Percentiles rank a stretch among this genome's conserved stretches.
These are phyloP conservation scores for Scaptodrosophila lebanonensis DNA, from an alignment of 1,140 invertebrate genomes.

Conservation along the genomic window DNA sequence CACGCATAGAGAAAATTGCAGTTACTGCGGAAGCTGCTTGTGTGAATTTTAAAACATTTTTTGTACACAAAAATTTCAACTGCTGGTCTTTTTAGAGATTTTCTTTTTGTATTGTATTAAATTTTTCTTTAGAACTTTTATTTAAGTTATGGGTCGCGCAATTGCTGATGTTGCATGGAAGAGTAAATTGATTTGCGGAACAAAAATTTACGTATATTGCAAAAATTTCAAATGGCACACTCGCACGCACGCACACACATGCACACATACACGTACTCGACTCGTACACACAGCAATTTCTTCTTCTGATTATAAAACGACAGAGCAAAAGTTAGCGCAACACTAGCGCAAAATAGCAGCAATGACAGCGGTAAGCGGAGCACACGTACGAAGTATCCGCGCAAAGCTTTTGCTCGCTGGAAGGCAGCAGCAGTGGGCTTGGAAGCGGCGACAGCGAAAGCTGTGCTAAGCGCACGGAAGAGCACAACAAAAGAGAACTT, in stretches of 20 bases:
- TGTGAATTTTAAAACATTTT: slow-evolving; percentile 71
- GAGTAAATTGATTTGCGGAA: too few relatives aligned
- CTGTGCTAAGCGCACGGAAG: background rate
- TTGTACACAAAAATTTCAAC: slow-evolving; percentile 48
- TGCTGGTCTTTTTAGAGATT: background rate
- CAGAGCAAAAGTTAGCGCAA: slow-evolving; percentile 71
- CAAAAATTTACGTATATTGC: too few relatives aligned
- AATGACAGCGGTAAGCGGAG: slow-evolving; percentile 61
- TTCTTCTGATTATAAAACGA: slow-evolving; percentile 72
- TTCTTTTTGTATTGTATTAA: slow-evolving; percentile 4
- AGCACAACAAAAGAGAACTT: too few relatives aligned
- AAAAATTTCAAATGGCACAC: slow-evolving; percentile 15
- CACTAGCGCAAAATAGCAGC: slow-evolving; percentile 68
- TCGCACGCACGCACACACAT: slow-evolving; percentile 15
- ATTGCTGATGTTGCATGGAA: too few relatives aligned
- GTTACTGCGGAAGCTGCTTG: slow-evolving; percentile 56
- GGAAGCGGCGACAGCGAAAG: slow-evolving; percentile 32
- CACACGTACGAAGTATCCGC: slow-evolving; percentile 32
- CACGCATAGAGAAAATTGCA: slow-evolving; percentile 48
- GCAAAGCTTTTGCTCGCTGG: slow-evolving; percentile 48
- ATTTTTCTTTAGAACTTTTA: slow-evolving; percentile 38
- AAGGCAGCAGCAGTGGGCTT: slow-evolving; percentile 41
- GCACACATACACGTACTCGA: slow-evolving; percentile 9
- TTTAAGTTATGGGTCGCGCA: slow-evolving; percentile 30
- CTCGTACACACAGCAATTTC: slow-evolving; percentile 19